Evolutionary conservation across 2,888 invertebrate species (phyloP).

Genomic region (Branchellion lobata): DNA sequence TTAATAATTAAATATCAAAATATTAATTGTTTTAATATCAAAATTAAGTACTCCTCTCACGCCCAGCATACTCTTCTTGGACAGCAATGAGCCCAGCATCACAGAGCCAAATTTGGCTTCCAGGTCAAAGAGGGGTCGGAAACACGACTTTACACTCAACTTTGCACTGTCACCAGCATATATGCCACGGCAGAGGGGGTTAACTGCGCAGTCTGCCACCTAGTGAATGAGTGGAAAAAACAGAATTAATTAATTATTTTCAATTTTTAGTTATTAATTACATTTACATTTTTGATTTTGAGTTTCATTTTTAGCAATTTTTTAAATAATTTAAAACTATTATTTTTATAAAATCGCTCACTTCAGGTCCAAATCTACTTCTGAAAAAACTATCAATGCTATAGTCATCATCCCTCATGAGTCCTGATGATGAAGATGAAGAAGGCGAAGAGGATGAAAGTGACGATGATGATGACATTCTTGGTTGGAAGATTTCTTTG

Average conservation of each 20-base stretch:
- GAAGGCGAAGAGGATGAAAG: too few relatives aligned
- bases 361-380: constrained; percentile 44
- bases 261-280: neutral
- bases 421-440: neutral
- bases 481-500: constrained; percentile 69
- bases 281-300: too few relatives aligned
- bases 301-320: too few relatives aligned
- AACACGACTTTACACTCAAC: constrained; percentile 82
- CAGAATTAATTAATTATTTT: neutral
- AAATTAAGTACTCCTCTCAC: too few relatives aligned
- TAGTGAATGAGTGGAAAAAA: constrained; percentile 58
- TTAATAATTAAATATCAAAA: too few relatives aligned
- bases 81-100: constrained; percentile 69
- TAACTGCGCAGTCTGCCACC: constrained; percentile 80
- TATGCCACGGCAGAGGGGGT: constrained; percentile 86
- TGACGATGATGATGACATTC: neutral
- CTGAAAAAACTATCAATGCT: constrained; percentile 37
- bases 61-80: constrained; percentile 50
- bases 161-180: constrained; percentile 86
- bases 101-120: constrained; percentile 83
- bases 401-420: constrained; percentile 15
- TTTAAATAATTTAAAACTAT: too few relatives aligned
- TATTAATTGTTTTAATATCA: too few relatives aligned
- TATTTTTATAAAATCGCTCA: too few relatives aligned
- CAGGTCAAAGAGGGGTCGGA: constrained; percentile 74